Conservation (phyloP, 2,888 invertebrate species). For the Cybosia mesomella region DNA sequence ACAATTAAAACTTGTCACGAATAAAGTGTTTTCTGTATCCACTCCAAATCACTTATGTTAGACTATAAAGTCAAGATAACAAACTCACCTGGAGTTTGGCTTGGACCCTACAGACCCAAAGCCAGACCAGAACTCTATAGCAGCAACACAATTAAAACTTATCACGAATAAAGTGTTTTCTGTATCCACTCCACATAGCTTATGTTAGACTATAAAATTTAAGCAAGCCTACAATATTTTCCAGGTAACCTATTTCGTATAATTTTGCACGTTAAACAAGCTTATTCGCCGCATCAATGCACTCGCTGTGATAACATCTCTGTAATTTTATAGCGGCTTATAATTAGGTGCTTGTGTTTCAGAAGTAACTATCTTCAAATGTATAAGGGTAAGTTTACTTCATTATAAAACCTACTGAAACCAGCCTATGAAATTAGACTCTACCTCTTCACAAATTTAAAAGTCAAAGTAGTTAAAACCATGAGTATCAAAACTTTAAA, state of each 20-base stretch:
- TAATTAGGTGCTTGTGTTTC: conserved; percentile 29
- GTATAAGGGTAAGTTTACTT: background rate
- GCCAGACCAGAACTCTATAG: no score
- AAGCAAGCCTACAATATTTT: conserved; percentile 22
- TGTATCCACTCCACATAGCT: background rate
- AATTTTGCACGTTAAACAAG: conserved; percentile 43
- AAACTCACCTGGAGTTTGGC: no score
- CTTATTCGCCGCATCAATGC: conserved; percentile 50
- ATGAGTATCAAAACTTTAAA: no score
- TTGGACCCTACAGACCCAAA: no score
- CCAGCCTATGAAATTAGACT: no score
- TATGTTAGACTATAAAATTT: background rate
- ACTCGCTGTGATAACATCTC: conserved; percentile 40
- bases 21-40: no score
- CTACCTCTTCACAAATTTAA: no score
- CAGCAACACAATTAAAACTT: background rate
- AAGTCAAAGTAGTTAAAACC: no score
- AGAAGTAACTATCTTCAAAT: background rate
- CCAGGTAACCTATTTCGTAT: conserved; percentile 46
- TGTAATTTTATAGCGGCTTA: background rate
- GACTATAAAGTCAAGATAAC: no score
- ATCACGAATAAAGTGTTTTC: background rate
- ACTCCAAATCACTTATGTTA: no score
- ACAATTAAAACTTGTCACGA: no score
- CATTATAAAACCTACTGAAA: no score